Evolutionary conservation across 2,113 vertebrate genomes (phyloP), one percentile per base, ranked within the genome.

Genomic region (Callocephalon fimbriatum): DNA sequence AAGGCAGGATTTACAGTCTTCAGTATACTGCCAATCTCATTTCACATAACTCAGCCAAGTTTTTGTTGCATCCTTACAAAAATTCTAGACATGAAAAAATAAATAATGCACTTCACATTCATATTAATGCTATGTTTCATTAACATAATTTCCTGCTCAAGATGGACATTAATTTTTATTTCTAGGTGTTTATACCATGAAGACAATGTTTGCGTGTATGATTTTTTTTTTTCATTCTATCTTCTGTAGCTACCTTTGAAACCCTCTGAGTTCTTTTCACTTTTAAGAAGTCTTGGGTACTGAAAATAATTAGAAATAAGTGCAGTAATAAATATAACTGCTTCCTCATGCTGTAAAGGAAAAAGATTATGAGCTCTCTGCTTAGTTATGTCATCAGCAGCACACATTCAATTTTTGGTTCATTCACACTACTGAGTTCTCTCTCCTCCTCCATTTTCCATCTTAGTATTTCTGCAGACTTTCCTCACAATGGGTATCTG

Each of bases 1-100:
- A 94, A 86, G 54, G 26, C 56, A 96, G 31, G 86, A 93, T 93
- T 94, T 86, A 75, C 35, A 68, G 51, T 40, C 40, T 44, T 78
- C 40, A 53, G n/a, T 53, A 76, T 79, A 82, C 48, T 82, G 48
- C 31, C 75, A 72, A 79, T 91, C 78, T 88, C 35, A 68, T 82
- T 92, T 90, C 82, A 86, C 38, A 17, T 71, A 93, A 93, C 23
- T 91, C 35, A 56, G 63, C 6, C 53, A 90, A 72, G 50, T 29
- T 83, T 90, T 74, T 87, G 13, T 75, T 91, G 62, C 45, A 40
- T 58, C 44, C 53, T 62, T 80, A 42, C 51, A 77, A 79, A 90
- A 82, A 92, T 29, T 86, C 54, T 45, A 89, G 53, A n/a, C 23
- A 20, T 8, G 32, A 63, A 50, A 2, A 85, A 92, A 80, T 40